Evolutionary conservation across 2,797 vertebrate genomes (phyloP).

Genomic region (Paramormyrops hopkinsi): DNA sequence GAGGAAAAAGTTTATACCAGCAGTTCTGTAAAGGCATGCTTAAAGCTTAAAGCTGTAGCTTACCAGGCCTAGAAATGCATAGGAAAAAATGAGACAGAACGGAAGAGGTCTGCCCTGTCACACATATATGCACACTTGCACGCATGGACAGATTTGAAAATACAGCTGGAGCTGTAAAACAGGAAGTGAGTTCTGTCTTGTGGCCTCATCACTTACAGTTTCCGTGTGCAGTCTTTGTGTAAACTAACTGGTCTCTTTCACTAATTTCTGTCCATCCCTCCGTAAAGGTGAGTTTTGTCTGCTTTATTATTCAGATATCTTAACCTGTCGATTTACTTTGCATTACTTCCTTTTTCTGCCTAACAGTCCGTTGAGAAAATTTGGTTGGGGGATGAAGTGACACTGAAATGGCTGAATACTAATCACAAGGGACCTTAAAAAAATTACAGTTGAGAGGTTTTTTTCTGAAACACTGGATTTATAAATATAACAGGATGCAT

Average conservation of each 20-base stretch:
- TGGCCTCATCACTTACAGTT: constrained; percentile 11
- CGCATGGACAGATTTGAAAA: background rate
- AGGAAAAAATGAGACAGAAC: background rate
- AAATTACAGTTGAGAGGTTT: background rate
- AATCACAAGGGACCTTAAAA: background rate
- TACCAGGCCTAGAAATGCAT: background rate
- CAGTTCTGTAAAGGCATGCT: background rate
- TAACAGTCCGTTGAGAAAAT: background rate
- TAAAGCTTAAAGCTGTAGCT: background rate
- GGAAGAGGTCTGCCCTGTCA: background rate
- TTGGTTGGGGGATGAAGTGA: background rate
- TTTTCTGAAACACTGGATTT: background rate
- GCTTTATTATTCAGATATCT: background rate
- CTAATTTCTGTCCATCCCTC: background rate
- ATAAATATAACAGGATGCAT: background rate
- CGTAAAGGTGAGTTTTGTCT: constrained; percentile 6
- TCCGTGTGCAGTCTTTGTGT: background rate
- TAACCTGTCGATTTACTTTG: background rate
- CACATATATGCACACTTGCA: background rate
- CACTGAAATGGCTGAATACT: background rate
- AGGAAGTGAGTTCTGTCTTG: constrained; percentile 22
- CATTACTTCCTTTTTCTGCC: background rate
- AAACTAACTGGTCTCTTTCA: background rate
- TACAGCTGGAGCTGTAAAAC: background rate
- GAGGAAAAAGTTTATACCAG: background rate